These are phyloP conservation scores for Benitochromis conjunctus DNA, from an alignment of 2,113 vertebrate species.

Conservation along the genomic window DNA sequence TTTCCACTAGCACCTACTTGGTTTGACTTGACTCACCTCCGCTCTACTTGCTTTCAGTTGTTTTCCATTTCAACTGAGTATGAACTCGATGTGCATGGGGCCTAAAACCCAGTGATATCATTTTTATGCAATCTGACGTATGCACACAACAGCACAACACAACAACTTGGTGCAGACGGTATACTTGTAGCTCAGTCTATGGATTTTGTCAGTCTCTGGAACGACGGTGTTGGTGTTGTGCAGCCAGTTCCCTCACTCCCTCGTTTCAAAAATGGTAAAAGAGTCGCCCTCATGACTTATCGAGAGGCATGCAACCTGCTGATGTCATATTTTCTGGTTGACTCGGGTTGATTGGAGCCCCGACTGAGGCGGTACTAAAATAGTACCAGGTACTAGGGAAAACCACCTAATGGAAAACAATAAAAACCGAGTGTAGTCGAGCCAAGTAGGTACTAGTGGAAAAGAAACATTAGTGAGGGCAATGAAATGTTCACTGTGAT, in stretches of 20 bases:
- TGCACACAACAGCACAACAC: background rate
- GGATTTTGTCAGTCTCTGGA: background rate
- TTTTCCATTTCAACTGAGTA: background rate
- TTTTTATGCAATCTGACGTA: background rate
- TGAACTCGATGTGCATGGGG: background rate
- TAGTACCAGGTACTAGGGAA: background rate
- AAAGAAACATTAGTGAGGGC: background rate
- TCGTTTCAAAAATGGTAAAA: background rate
- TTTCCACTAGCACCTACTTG: background rate
- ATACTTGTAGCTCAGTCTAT: background rate
- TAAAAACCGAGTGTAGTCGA: background rate
- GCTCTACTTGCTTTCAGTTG: background rate
- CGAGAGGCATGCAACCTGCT: background rate
- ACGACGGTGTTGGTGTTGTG: background rate
- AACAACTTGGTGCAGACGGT: background rate
- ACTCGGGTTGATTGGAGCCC: background rate
- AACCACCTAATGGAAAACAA: background rate
- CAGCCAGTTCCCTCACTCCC: background rate
- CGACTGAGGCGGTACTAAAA: background rate
- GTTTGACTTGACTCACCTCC: background rate
- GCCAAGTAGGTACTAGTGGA: background rate
- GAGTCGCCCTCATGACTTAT: background rate
- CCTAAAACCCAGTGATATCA: background rate
- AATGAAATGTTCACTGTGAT: background rate
- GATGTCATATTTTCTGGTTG: background rate